Conservation (phyloP, 2,888 invertebrate genomes). For the Hirtodrosophila alboralis region DNA sequence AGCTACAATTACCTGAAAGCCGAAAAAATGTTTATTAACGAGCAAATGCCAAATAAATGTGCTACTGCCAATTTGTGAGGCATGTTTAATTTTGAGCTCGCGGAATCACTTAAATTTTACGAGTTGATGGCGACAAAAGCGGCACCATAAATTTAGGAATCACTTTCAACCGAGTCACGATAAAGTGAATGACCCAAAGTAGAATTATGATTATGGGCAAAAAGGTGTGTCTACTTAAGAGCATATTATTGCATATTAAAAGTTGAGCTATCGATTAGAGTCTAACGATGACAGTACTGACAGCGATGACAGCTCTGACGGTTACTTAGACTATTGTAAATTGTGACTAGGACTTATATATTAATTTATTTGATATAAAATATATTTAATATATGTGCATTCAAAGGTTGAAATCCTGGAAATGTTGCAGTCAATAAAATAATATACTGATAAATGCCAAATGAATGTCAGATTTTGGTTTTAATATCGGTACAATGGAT, state of each 20-base stretch:
- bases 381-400: no score
- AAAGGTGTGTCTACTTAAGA: slow-evolving; percentile 11
- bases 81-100: slow-evolving; percentile 17
- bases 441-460: no score
- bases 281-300: no score
- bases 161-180: neutral
- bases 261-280: slow-evolving; percentile 39
- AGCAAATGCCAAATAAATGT: slow-evolving; percentile 52
- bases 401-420: no score
- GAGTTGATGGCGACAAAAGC: slow-evolving; percentile 54
- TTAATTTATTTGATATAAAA: no score
- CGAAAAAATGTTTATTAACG: slow-evolving; percentile 71
- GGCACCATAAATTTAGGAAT: slow-evolving; percentile 30
- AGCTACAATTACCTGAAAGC: slow-evolving; percentile 43
- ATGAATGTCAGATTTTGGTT: no score
- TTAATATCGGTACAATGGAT: no score
- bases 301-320: no score
- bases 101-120: slow-evolving; percentile 51
- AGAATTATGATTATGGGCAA: neutral
- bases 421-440: no score
- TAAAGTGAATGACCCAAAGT: no score
- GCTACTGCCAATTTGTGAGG: slow-evolving; percentile 5
- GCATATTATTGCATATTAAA: slow-evolving; percentile 12
- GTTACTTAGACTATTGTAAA: no score
- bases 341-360: no score